Percentiles rank a stretch among this genome's conserved stretches.
Conservation (phyloP, 1,140 invertebrate genomes). For the Drosophila watanabei region DNA sequence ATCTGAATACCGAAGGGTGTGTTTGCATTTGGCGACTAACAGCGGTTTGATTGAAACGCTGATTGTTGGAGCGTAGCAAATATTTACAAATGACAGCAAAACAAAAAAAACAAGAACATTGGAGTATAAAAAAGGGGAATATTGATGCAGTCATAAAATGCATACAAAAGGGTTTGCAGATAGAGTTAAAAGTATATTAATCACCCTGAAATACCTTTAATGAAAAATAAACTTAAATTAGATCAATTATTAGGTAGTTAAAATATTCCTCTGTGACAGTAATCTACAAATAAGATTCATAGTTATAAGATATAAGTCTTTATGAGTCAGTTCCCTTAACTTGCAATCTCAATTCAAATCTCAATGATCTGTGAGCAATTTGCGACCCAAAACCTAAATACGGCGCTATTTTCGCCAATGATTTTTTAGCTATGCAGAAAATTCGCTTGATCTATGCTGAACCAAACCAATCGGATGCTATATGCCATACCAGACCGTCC, state of each 20-base stretch:
- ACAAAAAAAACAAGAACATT: constrained; percentile 15
- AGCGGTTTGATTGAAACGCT: constrained; percentile 56
- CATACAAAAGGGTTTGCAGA: too few relatives aligned
- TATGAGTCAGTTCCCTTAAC: background rate
- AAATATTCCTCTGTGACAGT: background rate
- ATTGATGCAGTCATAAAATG: constrained; percentile 30
- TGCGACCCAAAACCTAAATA: constrained; percentile 47
- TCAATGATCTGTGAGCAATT: constrained; percentile 18
- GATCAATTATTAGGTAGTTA: too few relatives aligned
- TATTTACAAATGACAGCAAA: constrained; percentile 63
- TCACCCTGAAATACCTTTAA: background rate
- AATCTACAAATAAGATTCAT: background rate
- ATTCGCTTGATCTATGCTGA: constrained; percentile 37
- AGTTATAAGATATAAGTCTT: background rate
- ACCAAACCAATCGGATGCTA: constrained; percentile 22
- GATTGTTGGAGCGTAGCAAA: constrained; percentile 53
- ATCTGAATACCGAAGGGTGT: constrained; percentile 16
- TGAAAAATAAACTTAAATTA: background rate
- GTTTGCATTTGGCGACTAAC: constrained; percentile 50
- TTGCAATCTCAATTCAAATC: background rate
- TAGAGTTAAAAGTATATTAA: too few relatives aligned
- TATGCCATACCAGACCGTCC: background rate
- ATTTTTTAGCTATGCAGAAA: constrained; percentile 25
- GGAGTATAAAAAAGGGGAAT: background rate
- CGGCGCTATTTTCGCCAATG: constrained; percentile 38